Conservation (phyloP, 2,113 vertebrate species). For the Hepsetus odoe region DNA sequence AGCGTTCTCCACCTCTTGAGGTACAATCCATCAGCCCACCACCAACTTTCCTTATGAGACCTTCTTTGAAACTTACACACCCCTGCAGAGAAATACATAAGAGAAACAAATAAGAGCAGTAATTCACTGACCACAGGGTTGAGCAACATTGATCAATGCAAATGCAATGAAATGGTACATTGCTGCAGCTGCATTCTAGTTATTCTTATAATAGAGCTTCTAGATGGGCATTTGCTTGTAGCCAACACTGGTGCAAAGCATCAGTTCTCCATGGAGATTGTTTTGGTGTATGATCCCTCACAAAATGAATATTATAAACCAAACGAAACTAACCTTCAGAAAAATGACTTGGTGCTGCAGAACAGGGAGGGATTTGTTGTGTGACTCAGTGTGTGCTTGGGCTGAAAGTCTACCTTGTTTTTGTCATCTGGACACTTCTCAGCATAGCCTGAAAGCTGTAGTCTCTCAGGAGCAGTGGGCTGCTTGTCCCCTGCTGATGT, state of each 20-base stretch:
- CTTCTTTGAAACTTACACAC: conserved; percentile 9
- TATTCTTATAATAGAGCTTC: neutral
- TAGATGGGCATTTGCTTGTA: neutral
- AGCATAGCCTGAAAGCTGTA: neutral
- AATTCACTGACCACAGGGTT: neutral
- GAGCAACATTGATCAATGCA: neutral
- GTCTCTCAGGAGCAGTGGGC: conserved; percentile 13
- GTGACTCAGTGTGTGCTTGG: neutral
- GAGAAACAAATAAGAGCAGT: neutral
- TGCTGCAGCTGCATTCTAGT: neutral
- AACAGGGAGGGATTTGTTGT: neutral
- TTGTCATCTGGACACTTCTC: neutral
- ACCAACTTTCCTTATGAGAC: conserved; percentile 2
- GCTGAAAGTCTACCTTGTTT: neutral
- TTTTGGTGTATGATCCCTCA: neutral
- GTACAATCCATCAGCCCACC: conserved; percentile 20
- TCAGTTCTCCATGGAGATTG: neutral
- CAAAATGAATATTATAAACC: neutral
- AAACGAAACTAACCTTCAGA: neutral
- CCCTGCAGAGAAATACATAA: neutral
- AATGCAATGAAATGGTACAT: neutral
- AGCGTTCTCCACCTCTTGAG: conserved; percentile 21
- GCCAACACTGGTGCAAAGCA: neutral
- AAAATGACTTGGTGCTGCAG: neutral
- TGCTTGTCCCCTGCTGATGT: conserved; percentile 22